Base-by-base conservation (phyloP, 2,888 invertebrate genomes). In the Agapostemon virescens region DNA sequence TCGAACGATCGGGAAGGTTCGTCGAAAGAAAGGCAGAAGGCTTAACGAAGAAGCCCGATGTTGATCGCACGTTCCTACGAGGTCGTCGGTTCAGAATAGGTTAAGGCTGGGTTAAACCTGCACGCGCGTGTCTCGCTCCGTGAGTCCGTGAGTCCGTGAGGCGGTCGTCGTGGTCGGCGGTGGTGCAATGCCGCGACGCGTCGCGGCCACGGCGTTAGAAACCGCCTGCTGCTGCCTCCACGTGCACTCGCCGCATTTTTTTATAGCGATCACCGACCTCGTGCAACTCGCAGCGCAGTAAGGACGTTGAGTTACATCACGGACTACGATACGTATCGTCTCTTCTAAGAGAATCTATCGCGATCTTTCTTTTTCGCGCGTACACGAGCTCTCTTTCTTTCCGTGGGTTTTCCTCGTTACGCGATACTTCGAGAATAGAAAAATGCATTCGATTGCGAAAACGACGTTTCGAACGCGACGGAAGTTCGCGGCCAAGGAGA, bases 181-280 rank as follows among this genome's bases (percentile, higher is more conserved):
- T 76, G 73, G 79, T 82, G 79, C 81, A 77, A 83, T 77, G 82
- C 77, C 84, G 74, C 74, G 83, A 42, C 84, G 86, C 76, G 81
- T 61, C 77, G 82, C 72, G 79, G 81, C 55, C 77, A 81, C 72
- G 79, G 77, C 71, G 79, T 77, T 70, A 49, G 89, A 91, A 92
- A 92, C 92, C 92, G 75, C 76, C 83, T 79, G 70, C 90, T 80
- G 91, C 91, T 86, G 89, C 92, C 92, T 92, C 92, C 92, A 92
- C 92, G 91, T 93, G 93, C 92, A 91, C 89, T 88, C 87, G 88
- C 89, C 89, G 91, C 90, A 92, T 92, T 92, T 91, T 93, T 93
- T 93, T 93, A 93, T 93, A 93, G 93, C 93, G 94, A 94, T 93
- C 94, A 93, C 94, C 94, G 94, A 94, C 94, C 94, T 95, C 94